Percentiles rank a stretch among this genome's conserved stretches.
These are phyloP conservation scores for Limnothrissa miodon DNA, from an alignment of 2,113 vertebrate genomes.

Conservation along the genomic window DNA sequence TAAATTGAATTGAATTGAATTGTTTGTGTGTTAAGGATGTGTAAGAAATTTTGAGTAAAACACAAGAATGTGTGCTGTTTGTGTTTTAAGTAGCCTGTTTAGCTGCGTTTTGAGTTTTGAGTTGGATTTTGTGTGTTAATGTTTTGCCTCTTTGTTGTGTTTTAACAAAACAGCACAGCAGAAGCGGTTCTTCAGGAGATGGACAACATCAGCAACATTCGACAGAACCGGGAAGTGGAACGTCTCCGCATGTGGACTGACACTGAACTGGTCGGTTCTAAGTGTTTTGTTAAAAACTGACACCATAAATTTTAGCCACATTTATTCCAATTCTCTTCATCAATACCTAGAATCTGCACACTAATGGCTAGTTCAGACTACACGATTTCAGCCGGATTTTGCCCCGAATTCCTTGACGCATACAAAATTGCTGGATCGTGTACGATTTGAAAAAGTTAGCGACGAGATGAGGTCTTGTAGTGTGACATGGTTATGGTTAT, in stretches of 20 bases:
- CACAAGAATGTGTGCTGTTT: not conserved
- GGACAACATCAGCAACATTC: slow-evolving; percentile 97
- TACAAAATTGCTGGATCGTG: too few relatives aligned
- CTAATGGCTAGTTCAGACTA: too few relatives aligned
- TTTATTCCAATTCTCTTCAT: too few relatives aligned
- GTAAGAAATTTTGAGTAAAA: not conserved
- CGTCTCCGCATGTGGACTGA: slow-evolving; percentile 99
- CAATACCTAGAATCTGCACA: too few relatives aligned
- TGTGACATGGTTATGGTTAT: too few relatives aligned
- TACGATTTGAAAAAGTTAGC: too few relatives aligned
- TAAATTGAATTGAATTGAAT: too few relatives aligned
- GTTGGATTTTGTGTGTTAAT: not conserved
- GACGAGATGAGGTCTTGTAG: too few relatives aligned
- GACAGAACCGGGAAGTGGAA: slow-evolving; percentile 93
- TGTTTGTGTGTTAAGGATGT: not conserved
- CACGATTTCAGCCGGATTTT: too few relatives aligned
- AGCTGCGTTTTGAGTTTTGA: slow-evolving; percentile 1
- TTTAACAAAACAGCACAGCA: slow-evolving; percentile 78
- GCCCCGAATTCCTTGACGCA: too few relatives aligned
- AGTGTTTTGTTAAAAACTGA: not conserved
- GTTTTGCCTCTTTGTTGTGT: slow-evolving; percentile 16
- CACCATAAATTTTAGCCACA: not conserved
- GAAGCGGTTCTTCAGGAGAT: slow-evolving; percentile 98
- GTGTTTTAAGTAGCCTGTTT: not conserved
- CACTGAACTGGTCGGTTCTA: slow-evolving; percentile 86